Percentiles rank a stretch among this genome's conserved stretches.
These are phyloP conservation scores for Automeris io DNA, from an alignment of 2,888 invertebrate genomes.

Conservation along the genomic window DNA sequence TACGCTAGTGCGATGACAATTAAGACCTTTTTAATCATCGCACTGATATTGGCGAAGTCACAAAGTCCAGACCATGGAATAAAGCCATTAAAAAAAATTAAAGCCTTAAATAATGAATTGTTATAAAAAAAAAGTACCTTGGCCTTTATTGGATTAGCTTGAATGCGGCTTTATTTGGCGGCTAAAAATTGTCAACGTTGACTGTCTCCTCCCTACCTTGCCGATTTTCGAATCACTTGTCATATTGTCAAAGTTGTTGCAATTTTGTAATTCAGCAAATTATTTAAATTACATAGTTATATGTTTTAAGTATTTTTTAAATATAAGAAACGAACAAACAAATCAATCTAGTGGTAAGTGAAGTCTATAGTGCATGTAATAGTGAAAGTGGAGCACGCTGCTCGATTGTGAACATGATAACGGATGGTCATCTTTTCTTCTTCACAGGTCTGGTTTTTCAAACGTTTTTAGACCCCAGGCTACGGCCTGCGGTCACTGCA, in stretches of 20 bases:
- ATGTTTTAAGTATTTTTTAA: conserved; percentile 37
- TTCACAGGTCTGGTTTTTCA: conserved; percentile 38
- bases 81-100: too few species aligned
- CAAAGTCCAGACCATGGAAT: too few species aligned
- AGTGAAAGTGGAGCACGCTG: conserved; percentile 46
- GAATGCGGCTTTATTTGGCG: too few species aligned
- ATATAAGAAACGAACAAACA: conserved; percentile 20
- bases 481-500: conserved; percentile 61
- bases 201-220: conserved; percentile 15
- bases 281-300: conserved; percentile 58
- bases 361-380: conserved; percentile 20
- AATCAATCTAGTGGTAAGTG: conserved; percentile 35
- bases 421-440: conserved; percentile 22
- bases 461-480: conserved; percentile 47
- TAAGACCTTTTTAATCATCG: too few species aligned
- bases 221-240: conserved; percentile 52
- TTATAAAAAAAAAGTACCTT: too few species aligned
- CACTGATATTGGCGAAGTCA: too few species aligned
- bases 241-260: conserved; percentile 43
- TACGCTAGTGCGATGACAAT: too few species aligned
- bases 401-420: conserved; percentile 27
- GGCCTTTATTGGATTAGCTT: too few species aligned
- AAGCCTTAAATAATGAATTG: too few species aligned
- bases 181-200: conserved; percentile 17
- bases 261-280: conserved; percentile 56